Base-by-base conservation (phyloP, 2,113 vertebrate genomes). In the Genyomyrus donnyi region DNA sequence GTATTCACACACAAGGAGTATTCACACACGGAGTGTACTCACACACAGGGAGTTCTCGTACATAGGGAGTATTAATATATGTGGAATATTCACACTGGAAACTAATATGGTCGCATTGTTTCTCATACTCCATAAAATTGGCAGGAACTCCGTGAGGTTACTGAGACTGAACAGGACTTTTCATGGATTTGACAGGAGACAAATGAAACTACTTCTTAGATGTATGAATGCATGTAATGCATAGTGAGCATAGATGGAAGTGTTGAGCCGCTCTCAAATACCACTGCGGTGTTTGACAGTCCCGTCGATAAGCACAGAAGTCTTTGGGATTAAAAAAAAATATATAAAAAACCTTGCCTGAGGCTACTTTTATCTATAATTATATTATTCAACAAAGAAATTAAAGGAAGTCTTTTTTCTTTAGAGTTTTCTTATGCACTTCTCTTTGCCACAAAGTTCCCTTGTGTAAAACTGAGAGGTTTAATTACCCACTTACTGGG, bases 401-500 rank as follows among this genome's bases (percentile, higher is more conserved):
- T 88, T 91, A 83, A 80, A 89, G 77, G 48, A 89, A 53, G n/a
- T 5, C 84, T 21, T 87, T 90, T 88, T 62, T 80, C 13, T 77
- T 19, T 31, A 80, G 31, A 80, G 70, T 39, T 42, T 83, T 52
- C 46, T 83, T 85, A n/a, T 24, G 31, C 39, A 11, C 56, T 27
- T 90, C 49, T 90, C 42, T 85, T 46, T 27, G 5, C 50, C 5
- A 17, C 52, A 31, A 45, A 89, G 39, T 42, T 19, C 90, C 90
- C 90, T 87, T 91, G 90, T 89, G 89, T 91, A 92, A 87, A 66
- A 27, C 31, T 52, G 27, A 45, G 27, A 89, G 91, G 90, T 90
- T 92, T 94, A 93, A 94, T 95, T 94, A 94, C 91, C 93, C 93
- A 91, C 46, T 87, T 85, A 92, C 91, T 88, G 91, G 92, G 90